A percentile compares a stretch with the other conserved stretches of the same genome.
Evolutionary conservation across 2,113 vertebrate species (phyloP).

Genomic region (Accipiter virgatus): DNA sequence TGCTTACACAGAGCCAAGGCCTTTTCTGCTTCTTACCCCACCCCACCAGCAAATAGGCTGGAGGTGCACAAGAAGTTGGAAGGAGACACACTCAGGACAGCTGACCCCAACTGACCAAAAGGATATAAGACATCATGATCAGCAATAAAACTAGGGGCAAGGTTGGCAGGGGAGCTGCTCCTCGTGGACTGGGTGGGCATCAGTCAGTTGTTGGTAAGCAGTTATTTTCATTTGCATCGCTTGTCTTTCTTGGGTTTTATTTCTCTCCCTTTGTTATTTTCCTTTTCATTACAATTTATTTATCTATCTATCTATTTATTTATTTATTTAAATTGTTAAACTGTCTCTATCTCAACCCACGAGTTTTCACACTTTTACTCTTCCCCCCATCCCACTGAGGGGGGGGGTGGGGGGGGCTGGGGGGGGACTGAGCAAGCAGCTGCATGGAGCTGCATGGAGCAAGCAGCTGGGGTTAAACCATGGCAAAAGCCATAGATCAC

Average conservation of each 20-base stretch:
- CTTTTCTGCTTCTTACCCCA: neutral
- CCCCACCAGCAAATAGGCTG: neutral
- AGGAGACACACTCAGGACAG: neutral
- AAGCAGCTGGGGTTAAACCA: neutral
- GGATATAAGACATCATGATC: no score
- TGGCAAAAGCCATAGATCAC: neutral
- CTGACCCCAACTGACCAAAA: neutral
- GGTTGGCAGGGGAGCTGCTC: neutral
- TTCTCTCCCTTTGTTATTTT: neutral
- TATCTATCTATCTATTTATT: neutral
- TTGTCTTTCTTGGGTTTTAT: neutral
- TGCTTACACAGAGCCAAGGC: neutral
- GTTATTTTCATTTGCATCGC: neutral
- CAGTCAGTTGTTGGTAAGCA: neutral
- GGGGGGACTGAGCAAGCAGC: fast-evolving
- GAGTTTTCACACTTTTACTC: neutral
- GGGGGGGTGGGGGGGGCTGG: no score
- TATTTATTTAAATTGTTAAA: neutral
- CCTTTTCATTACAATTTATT: neutral
- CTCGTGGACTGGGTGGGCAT: neutral
- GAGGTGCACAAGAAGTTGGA: neutral
- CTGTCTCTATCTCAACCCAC: neutral
- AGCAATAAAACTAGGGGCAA: neutral
- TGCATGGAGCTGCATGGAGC: neutral
- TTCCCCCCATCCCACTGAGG: neutral